phyloP scores from a whole-genome alignment of 1,140 invertebrate genomes.

The Pogonomyrmex californicus region DNA sequence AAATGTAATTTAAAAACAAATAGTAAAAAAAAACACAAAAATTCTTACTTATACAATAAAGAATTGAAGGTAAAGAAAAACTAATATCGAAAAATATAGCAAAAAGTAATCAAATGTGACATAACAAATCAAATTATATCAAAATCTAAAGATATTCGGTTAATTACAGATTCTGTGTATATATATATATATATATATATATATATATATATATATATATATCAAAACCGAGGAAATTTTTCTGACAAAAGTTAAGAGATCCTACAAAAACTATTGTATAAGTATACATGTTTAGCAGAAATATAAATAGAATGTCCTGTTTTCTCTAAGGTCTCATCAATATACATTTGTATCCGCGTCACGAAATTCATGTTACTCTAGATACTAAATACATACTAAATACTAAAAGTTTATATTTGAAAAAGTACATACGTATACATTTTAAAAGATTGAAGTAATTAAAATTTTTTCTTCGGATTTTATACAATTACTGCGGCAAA shows the following conservation, averaged over 20 bases:
- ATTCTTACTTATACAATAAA: neutral
- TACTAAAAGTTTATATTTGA: constrained; percentile 21
- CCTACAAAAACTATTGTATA: constrained; percentile 7
- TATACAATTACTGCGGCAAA: neutral
- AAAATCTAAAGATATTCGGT: neutral
- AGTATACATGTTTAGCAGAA: constrained; percentile 15
- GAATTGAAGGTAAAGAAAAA: neutral
- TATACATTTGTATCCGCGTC: constrained; percentile 18
- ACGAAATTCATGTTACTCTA: neutral
- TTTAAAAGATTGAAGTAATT: neutral
- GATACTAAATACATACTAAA: constrained; percentile 39
- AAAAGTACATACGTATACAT: neutral
- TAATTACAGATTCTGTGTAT: neutral
- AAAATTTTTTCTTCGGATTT: neutral
- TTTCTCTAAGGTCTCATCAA: constrained; percentile 41
- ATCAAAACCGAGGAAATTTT: constrained; percentile 1
- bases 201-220: constrained; percentile 1
- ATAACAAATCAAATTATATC: neutral
- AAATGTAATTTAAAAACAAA: neutral
- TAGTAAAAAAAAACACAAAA: constrained; percentile 5
- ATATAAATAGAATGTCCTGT: constrained; percentile 1
- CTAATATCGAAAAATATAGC: neutral
- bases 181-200: neutral
- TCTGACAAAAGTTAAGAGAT: neutral
- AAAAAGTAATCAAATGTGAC: neutral